Percentiles rank a stretch among this genome's conserved stretches.
Evolutionary conservation across 2,888 invertebrate species (phyloP).

Genomic region (Lepidonotus clava): DNA sequence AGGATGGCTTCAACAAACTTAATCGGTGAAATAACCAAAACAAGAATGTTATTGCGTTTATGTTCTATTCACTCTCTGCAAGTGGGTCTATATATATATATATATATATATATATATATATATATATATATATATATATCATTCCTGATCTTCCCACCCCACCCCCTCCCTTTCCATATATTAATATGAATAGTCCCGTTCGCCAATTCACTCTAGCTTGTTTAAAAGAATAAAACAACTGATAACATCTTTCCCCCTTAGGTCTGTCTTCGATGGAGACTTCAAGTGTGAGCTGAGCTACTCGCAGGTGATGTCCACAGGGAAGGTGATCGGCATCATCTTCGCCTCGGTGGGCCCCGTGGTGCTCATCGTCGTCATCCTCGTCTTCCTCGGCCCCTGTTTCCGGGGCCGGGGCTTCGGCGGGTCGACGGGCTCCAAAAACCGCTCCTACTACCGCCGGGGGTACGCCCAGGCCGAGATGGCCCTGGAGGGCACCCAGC

Average conservation of each 20-base stretch:
- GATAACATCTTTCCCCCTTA: not conserved
- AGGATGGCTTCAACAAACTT: too few relatives aligned
- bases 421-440: conserved; percentile 34
- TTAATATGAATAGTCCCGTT: too few relatives aligned
- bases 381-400: conserved; percentile 56
- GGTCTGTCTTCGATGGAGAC: conserved; percentile 34
- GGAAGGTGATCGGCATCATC: conserved; percentile 54
- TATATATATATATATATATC: too few relatives aligned
- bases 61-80: too few relatives aligned
- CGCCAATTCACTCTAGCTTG: too few relatives aligned
- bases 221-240: too few relatives aligned
- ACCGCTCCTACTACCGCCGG: conserved; percentile 41
- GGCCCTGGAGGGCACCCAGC: not conserved
- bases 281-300: conserved; percentile 47
- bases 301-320: conserved; percentile 43
- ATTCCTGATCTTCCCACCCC: too few relatives aligned
- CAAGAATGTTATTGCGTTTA: too few relatives aligned
- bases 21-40: too few relatives aligned
- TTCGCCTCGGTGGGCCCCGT: conserved; percentile 47
- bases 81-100: too few relatives aligned
- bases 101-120: too few relatives aligned
- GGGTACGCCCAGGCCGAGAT: conserved; percentile 11
- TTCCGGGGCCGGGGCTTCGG: conserved; percentile 55
- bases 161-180: too few relatives aligned
- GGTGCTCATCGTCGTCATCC: conserved; percentile 50